Evolutionary conservation across 2,113 vertebrate species (phyloP).

Genomic region (Cephalopholis sonnerati): DNA sequence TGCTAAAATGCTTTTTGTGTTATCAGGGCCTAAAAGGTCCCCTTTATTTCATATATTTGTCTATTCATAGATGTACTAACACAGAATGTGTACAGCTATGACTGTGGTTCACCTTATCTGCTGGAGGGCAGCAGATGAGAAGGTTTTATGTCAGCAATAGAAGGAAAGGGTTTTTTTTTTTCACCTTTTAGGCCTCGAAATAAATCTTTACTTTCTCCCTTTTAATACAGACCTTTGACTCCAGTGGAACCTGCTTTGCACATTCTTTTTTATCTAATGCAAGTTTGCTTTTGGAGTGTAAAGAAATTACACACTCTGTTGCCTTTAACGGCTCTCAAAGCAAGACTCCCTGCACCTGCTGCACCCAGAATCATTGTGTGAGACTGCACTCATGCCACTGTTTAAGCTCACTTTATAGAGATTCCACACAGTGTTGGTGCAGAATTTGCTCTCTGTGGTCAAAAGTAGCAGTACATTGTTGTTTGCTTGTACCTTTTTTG

Average conservation of each 20-base stretch:
- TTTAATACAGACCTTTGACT: background rate
- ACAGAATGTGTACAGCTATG: background rate
- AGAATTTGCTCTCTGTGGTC: background rate
- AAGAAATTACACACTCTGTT: conserved; percentile 35
- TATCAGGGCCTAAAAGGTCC: no score
- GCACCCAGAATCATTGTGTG: background rate
- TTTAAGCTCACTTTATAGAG: conserved; percentile 8
- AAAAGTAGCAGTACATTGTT: background rate
- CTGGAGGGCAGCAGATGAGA: background rate
- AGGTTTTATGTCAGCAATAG: background rate
- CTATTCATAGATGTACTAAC: background rate
- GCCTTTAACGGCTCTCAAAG: conserved; percentile 31
- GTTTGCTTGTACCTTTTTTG: background rate
- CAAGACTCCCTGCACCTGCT: background rate
- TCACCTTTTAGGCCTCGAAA: background rate
- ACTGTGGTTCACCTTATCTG: background rate
- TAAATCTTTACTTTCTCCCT: background rate
- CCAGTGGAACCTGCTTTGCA: background rate
- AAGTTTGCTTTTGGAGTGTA: conserved; percentile 26
- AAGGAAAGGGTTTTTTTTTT: background rate
- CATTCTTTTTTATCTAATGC: background rate
- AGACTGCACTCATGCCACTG: background rate
- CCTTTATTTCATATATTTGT: background rate
- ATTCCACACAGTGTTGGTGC: background rate
- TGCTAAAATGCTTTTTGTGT: no score